phyloP scores from a whole-genome alignment of 2,797 vertebrate species.

The Crypturellus tataupa region DNA sequence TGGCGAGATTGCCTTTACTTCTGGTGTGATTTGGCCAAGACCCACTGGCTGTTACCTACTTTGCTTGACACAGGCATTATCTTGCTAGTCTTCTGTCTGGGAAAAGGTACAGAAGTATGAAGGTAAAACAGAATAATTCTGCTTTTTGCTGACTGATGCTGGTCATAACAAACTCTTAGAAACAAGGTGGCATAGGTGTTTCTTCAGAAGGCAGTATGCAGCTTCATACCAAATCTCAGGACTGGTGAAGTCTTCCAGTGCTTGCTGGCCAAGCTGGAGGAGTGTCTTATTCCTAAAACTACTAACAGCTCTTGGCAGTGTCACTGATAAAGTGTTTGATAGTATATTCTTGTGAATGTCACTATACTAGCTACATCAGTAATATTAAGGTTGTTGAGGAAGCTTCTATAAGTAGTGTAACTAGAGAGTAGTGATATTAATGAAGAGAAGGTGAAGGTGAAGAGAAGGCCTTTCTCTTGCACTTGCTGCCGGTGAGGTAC shows the following conservation, averaged over 20 bases:
- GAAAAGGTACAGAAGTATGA: not conserved
- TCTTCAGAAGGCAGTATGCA: not conserved
- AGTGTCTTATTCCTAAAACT: not conserved
- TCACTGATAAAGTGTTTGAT: not conserved
- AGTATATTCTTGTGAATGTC: not conserved
- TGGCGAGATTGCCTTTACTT: not conserved
- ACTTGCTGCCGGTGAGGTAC: constrained; percentile 22
- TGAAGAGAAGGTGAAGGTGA: not conserved
- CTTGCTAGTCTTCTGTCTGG: not conserved
- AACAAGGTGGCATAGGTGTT: not conserved
- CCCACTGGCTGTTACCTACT: fast-evolving
- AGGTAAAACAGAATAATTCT: not conserved
- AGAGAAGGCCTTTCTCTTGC: constrained; percentile 27
- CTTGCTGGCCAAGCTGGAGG: not conserved
- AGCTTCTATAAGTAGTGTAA: not conserved
- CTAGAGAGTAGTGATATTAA: not conserved
- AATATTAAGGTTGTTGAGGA: not conserved
- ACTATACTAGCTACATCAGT: not conserved
- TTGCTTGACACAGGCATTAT: fast-evolving
- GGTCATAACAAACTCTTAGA: not conserved
- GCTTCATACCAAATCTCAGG: fast-evolving
- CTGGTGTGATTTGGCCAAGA: not conserved
- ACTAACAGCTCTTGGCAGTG: not conserved
- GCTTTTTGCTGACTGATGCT: not conserved
- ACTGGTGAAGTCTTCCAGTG: not conserved